Base-by-base conservation (phyloP, 2,113 vertebrate species). In the Serilophus lunatus region DNA sequence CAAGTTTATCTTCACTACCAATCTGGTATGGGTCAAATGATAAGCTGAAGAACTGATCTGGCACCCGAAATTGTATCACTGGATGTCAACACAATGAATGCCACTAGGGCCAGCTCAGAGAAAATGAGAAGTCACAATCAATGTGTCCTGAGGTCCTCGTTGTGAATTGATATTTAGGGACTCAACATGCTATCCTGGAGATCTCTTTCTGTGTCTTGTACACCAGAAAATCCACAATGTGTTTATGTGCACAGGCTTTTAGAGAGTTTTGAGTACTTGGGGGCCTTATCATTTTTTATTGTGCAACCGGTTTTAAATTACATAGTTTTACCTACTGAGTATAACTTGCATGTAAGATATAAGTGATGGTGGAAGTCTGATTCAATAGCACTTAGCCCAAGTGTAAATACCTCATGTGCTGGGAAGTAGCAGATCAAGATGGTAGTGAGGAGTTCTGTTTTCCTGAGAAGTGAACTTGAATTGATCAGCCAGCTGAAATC, bases 91-190 rank as follows among this genome's bases (percentile, higher is more conserved):
- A 71, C 86, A 86, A 60, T 36, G 47, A 92, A 70, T 66, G 51
- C 51, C 26, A 80, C 56, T 59, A 80, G 82, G 82, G 42, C 49
- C 72, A 81, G 47, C 47, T 87, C 47, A 71, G 69, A 80, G 79
- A 76, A 91, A 88, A 90, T 56, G 50, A 49, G 24, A 85, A 94
- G 65, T 90, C 60, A 78, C 68, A 83, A 75, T 90, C 75, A 75
- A 93, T 86, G 49, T 86, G 35, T 70, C 87, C 68, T 44, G 59
- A 51, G 69, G 82, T 28, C 64, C 35, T 86, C 3, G 0, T 40
- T 83, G 36, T 83, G 59, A 94, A 86, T 44, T 95, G 76, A 59
- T 96, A 88, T 86, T 94, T 92, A 81, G 68, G 60, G 69, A 86
- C 24, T 88, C 31, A 70, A 2, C 35, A 14, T 64, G 26, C 47